Base-by-base conservation (phyloP, 2,888 invertebrate genomes). In the Malthinus flaveolus region DNA sequence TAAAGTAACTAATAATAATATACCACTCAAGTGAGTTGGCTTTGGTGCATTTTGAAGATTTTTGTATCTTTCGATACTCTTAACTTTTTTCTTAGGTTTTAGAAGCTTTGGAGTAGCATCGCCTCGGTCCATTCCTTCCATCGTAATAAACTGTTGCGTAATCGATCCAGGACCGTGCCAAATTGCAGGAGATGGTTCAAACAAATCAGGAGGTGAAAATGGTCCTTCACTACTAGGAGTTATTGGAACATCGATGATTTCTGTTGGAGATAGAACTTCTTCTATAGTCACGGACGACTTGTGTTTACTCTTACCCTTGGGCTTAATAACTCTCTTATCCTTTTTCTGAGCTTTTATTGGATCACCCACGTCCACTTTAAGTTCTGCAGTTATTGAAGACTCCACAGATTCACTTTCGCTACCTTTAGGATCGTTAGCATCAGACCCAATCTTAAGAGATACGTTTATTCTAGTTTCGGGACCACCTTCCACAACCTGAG, bases 1-100 rank as follows among this genome's bases (percentile, higher is more conserved):
- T 0, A 87, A 71, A 0, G 84, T 83, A 0, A 86, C 85, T 48
- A 87, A 77, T 63, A 85, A 85, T n/a, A 87, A 74, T 1, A 87
- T 81, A 68, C 85, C 84, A 47, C 83, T 84, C n/a, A 87, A 72
- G 53, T 84, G 82, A 10, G 83, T 84, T 3, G 82, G 82, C 62
- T 80, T 78, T 6, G 78, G 77, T 1, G 82, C 81, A 46, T 83
- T 81, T 58, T 83, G 83, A 6, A 85, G 71, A 5, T 23, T 23
- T 23, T 23, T 23, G 2, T 5, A 3, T 23, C 5, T 23, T 23
- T 23, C 23, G 23, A 23, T 23, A 62, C 83, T 83, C 61, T 81
- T 83, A 9, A 85, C 79, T 62, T 85, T 79, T 63, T 83, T 82
- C 33, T 86, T 80, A 1, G 81, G 76, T 49, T 82, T 81, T 1